phyloP scores from a whole-genome alignment of 1,140 invertebrate species.

The Drosophila lacertosa region DNA sequence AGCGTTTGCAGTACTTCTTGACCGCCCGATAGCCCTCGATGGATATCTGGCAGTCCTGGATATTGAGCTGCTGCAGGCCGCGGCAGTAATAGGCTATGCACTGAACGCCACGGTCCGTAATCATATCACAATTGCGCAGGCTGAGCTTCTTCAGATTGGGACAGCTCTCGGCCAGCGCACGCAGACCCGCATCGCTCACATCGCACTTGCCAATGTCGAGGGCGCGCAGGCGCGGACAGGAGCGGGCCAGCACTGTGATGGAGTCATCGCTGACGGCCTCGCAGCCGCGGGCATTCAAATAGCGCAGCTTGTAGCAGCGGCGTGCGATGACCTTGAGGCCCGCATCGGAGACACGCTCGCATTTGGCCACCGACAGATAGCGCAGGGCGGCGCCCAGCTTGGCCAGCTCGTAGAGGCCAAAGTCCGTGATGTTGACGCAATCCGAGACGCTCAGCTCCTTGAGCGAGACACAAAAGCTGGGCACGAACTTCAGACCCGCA shows the following conservation, averaged over 20 bases:
- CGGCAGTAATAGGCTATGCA: slow-evolving; percentile 94
- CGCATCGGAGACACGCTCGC: slow-evolving; percentile 93
- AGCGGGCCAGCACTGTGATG: slow-evolving; percentile 91
- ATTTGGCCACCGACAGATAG: slow-evolving; percentile 95
- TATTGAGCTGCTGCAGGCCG: slow-evolving; percentile 94
- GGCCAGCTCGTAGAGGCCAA: slow-evolving; percentile 94
- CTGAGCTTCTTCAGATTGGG: slow-evolving; percentile 95
- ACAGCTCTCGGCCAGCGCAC: slow-evolving; percentile 93
- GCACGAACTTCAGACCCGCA: slow-evolving; percentile 91
- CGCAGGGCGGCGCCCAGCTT: slow-evolving; percentile 93
- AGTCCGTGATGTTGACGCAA: slow-evolving; percentile 94
- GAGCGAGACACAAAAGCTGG: slow-evolving; percentile 92
- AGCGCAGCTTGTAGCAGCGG: slow-evolving; percentile 94
- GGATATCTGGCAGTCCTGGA: slow-evolving; percentile 95
- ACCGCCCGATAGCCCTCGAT: slow-evolving; percentile 94
- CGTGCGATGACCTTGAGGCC: slow-evolving; percentile 94
- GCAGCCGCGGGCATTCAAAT: slow-evolving; percentile 95
- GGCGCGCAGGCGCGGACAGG: slow-evolving; percentile 92
- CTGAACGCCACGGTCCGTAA: slow-evolving; percentile 94
- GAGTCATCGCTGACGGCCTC: slow-evolving; percentile 96
- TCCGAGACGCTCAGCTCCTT: slow-evolving; percentile 95
- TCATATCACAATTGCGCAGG: slow-evolving; percentile 93
- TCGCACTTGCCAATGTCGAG: slow-evolving; percentile 96
- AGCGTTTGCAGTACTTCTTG: slow-evolving; percentile 95
- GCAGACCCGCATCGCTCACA: slow-evolving; percentile 93